Percentiles rank a stretch among this genome's conserved stretches.
Conservation (phyloP, 1,140 invertebrate genomes). For the Melitaea cinxia region DNA sequence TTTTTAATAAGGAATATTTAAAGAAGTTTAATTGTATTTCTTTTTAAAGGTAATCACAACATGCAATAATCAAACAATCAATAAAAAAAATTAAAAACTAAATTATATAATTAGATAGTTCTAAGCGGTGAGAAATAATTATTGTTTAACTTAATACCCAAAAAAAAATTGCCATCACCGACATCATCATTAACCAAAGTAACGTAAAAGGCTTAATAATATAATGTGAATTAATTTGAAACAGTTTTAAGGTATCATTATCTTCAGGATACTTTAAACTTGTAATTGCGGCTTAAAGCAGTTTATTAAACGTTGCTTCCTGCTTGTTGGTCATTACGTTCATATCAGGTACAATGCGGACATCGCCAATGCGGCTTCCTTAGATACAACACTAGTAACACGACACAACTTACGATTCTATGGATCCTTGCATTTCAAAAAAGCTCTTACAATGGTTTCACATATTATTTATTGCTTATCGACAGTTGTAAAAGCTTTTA, state of each 20-base stretch:
- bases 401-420: background rate
- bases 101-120: no score
- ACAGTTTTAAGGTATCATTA: background rate
- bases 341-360: constrained; percentile 28
- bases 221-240: background rate
- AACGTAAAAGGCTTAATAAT: background rate
- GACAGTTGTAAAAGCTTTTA: no score
- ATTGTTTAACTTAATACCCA: no score
- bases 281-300: constrained; percentile 7
- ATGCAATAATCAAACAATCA: no score
- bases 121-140: background rate
- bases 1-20: no score
- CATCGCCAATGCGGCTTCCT: constrained; percentile 20
- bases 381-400: constrained; percentile 19
- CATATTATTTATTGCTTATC: no score
- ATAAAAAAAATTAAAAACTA: no score
- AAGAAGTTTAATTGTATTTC: no score
- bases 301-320: constrained; percentile 10
- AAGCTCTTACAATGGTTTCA: background rate
- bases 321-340: constrained; percentile 18
- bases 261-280: constrained; percentile 1
- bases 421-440: background rate
- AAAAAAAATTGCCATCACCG: background rate
- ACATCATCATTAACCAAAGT: background rate
- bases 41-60: no score